Base-by-base conservation (phyloP, 1,140 invertebrate genomes). In the Lasioglossum baleicum region DNA sequence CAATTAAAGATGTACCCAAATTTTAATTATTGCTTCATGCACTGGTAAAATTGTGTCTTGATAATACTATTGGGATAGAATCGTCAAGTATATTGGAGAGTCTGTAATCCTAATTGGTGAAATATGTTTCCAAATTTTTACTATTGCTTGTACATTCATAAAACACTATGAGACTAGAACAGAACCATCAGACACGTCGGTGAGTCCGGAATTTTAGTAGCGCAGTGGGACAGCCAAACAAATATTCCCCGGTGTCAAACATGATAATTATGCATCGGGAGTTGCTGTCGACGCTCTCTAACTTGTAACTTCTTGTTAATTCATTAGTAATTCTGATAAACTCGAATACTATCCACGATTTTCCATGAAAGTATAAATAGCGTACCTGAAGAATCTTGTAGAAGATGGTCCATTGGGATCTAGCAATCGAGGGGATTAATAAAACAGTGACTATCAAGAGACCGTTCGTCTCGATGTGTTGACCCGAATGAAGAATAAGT, bases 231-330 rank as follows among this genome's bases (percentile, higher is more conserved):
- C 61, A 63, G 15, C 15, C 13, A 40, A 64, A 60, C 58, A 60
- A 40, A 64, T 15, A 64, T 64, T 8, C 31, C 2, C 20, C 6
- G 17, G 13, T 17, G 26, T 31, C 22, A 64, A 64, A 64, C 15
- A 6, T 7, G 31, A 64, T 64, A 64, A 64, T 17, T 64, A 64
- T 64, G 61, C 61, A 64, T 64, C 61, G 61, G 20, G 31, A 26
- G 35, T 64, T 40, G 17, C 35, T 20, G 17, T 40, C 61, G 17
- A 15, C 13, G 3, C 35, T 40, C 2, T 3, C 15, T 7, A 5
- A 7, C 15, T 7, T 20, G 15, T 64, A 64, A 17, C 11, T 64
- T 20, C 6, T 64, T 31, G 31, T 6, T 6, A 20, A 40, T 64
- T 20, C 61, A 40, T 64, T 40, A 64, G 7, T 13, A 13, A 20